phyloP scores from a whole-genome alignment of 2,888 invertebrate genomes.

The Sthenelais limicola region DNA sequence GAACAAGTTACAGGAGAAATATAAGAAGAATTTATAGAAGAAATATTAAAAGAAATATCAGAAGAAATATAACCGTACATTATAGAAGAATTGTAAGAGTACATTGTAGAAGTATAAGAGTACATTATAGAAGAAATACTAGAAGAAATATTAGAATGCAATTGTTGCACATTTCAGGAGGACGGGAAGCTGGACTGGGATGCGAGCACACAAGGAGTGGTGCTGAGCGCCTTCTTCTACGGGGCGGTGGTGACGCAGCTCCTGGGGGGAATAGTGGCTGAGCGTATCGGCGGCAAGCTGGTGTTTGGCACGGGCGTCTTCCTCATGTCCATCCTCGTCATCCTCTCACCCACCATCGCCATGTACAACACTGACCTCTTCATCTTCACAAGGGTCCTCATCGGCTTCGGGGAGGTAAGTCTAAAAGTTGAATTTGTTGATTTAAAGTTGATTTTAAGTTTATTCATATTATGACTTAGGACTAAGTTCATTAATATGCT shows the following conservation, averaged over 20 bases:
- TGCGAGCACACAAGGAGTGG: slow-evolving; percentile 81
- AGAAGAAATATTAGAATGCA: no score
- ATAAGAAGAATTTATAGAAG: no score
- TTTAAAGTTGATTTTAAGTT: no score
- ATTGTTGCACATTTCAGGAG: not conserved
- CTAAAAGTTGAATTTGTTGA: no score
- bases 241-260: slow-evolving; percentile 88
- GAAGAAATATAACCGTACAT: no score
- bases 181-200: slow-evolving; percentile 83
- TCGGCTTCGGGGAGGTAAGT: slow-evolving; percentile 86
- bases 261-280: slow-evolving; percentile 86
- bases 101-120: no score
- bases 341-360: slow-evolving; percentile 85
- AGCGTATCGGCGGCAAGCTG: slow-evolving; percentile 89
- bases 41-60: no score
- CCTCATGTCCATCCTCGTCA: slow-evolving; percentile 85
- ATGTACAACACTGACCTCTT: slow-evolving; percentile 80
- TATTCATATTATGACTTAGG: no score
- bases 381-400: slow-evolving; percentile 81
- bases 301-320: slow-evolving; percentile 86
- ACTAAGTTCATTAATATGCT: no score
- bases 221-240: slow-evolving; percentile 87
- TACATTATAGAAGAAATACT: no score
- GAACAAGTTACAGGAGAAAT: no score
- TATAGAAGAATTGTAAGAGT: no score